Percentiles rank a stretch among this genome's conserved stretches.
Conservation (phyloP, 1,140 invertebrate species). For the Formica exsecta region DNA sequence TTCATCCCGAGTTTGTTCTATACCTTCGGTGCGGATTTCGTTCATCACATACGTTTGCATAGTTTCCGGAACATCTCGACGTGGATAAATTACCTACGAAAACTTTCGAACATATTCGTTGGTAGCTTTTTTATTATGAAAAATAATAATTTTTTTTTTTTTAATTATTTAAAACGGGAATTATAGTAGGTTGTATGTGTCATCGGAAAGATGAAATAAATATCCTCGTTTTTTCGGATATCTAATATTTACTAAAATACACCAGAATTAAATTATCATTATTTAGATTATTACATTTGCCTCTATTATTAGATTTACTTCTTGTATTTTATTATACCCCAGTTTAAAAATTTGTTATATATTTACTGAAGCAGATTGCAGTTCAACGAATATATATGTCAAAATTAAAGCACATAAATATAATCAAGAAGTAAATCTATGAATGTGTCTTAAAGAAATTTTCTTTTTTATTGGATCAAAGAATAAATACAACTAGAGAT, state of each 20-base stretch:
- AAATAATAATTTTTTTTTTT: conserved; percentile 31
- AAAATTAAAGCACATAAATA: neutral
- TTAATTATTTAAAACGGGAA: neutral
- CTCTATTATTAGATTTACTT: neutral
- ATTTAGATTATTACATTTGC: neutral
- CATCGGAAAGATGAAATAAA: neutral
- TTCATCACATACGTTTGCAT: conserved; percentile 38
- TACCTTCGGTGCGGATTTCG: conserved; percentile 34
- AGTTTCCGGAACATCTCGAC: conserved; percentile 25
- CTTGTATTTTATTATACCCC: neutral
- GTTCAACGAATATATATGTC: neutral
- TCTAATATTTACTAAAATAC: neutral
- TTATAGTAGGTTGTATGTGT: neutral
- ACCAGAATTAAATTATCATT: neutral
- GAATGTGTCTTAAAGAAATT: neutral
- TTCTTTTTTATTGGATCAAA: neutral
- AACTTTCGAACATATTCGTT: neutral
- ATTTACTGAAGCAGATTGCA: neutral
- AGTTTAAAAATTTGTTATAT: neutral
- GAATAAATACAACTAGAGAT: neutral
- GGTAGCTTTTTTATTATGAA: neutral
- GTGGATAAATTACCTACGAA: conserved; percentile 27
- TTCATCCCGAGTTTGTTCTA: neutral
- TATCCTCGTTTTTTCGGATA: neutral
- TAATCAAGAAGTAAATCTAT: neutral